phyloP scores from a whole-genome alignment of 2,888 invertebrate species.

The Aproaerema taeniolella region DNA sequence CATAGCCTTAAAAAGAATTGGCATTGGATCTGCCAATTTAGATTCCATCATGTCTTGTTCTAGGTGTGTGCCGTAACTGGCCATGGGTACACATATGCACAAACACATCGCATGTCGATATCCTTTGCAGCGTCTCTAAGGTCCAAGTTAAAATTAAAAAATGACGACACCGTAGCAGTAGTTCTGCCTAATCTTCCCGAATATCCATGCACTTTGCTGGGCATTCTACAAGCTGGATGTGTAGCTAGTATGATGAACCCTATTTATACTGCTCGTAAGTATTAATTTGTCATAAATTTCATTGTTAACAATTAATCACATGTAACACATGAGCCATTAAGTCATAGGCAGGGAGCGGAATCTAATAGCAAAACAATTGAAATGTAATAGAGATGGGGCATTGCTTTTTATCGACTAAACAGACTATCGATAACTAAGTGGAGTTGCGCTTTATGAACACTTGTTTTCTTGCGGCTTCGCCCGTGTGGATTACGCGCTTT shows the following conservation, averaged over 20 bases:
- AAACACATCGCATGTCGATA: slow-evolving; percentile 78
- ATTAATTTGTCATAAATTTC: too few species aligned
- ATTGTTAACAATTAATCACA: neutral
- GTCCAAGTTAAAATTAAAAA: slow-evolving; percentile 79
- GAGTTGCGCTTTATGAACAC: too few species aligned
- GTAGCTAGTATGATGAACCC: slow-evolving; percentile 85
- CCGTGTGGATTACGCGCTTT: too few species aligned
- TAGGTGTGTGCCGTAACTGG: slow-evolving; percentile 87
- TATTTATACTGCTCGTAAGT: slow-evolving; percentile 55
- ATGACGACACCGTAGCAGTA: slow-evolving; percentile 82
- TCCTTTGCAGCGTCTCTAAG: slow-evolving; percentile 82
- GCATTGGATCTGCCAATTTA: too few species aligned
- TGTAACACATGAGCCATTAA: neutral
- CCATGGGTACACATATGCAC: slow-evolving; percentile 82
- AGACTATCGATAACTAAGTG: too few species aligned
- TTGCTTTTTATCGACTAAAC: too few species aligned
- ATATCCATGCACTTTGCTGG: slow-evolving; percentile 80
- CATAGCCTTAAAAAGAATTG: too few species aligned
- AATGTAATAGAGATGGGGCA: too few species aligned
- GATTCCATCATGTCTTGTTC: too few species aligned
- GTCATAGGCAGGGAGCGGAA: too few species aligned
- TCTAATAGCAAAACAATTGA: too few species aligned
- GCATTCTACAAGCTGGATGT: slow-evolving; percentile 82
- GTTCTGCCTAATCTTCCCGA: slow-evolving; percentile 88
- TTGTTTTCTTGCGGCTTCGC: too few species aligned